Evolutionary conservation across 2,113 vertebrate species (phyloP).

Genomic region (Hepsetus odoe): DNA sequence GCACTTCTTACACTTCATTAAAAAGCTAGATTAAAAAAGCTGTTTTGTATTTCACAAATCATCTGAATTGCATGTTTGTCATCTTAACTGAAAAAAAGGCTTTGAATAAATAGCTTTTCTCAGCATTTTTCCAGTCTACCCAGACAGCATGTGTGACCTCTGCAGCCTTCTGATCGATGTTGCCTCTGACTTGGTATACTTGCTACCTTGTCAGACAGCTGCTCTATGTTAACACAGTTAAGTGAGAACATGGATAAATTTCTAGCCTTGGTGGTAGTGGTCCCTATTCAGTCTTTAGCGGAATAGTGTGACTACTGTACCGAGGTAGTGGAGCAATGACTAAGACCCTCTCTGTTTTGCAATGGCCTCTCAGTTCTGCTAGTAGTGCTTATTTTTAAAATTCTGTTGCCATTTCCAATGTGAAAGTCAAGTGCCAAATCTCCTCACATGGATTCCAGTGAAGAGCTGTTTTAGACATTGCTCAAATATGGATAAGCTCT

Average conservation of each 20-base stretch:
- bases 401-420: not conserved
- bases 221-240: not conserved
- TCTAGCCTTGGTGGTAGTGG: not conserved
- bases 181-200: not conserved
- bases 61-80: not conserved
- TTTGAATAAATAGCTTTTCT: constrained; percentile 1
- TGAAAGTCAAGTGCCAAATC: not conserved
- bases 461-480: not conserved
- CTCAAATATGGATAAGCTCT: not conserved
- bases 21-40: not conserved
- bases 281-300: not conserved
- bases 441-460: not conserved
- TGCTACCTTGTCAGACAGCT: not conserved
- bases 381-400: not conserved
- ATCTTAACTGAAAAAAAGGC: not conserved
- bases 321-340: not conserved
- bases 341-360: not conserved
- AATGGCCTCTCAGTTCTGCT: not conserved
- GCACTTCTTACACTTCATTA: not conserved
- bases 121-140: not conserved
- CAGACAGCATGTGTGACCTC: not conserved
- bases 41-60: not conserved
- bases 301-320: not conserved
- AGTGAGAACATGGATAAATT: not conserved
- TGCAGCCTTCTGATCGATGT: not conserved